Conservation (phyloP, 2,888 invertebrate genomes). For the Volucella inflata region DNA sequence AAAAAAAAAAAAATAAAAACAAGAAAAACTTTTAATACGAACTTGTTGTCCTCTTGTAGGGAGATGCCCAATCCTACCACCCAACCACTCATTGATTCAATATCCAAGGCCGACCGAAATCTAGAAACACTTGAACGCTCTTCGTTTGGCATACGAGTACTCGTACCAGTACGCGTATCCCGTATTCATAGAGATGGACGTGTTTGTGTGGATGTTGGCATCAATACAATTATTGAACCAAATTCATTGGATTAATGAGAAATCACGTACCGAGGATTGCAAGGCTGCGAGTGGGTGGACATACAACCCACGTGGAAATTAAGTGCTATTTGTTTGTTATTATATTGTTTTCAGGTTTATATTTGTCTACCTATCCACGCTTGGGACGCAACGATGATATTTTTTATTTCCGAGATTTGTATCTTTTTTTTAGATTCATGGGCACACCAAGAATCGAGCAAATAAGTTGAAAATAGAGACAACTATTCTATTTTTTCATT, state of each 20-base stretch:
- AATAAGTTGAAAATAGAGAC: too few species aligned
- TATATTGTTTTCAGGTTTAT: slow-evolving; percentile 62
- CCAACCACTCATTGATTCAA: slow-evolving; percentile 12
- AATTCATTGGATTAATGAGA: slow-evolving; percentile 78
- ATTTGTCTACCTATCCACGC: slow-evolving; percentile 20
- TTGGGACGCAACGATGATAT: too few species aligned
- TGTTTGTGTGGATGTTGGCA: slow-evolving; percentile 61
- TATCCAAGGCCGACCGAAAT: slow-evolving; percentile 26
- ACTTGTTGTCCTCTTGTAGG: slow-evolving; percentile 60
- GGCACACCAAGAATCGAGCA: too few species aligned
- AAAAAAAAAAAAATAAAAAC: slow-evolving; percentile 25
- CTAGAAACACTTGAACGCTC: slow-evolving; percentile 29
- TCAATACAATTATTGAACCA: slow-evolving; percentile 78
- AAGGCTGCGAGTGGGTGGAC: slow-evolving; percentile 18
- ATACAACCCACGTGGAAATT: slow-evolving; percentile 48
- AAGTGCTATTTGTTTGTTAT: slow-evolving; percentile 69
- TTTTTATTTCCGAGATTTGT: too few species aligned
- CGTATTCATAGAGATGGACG: neutral
- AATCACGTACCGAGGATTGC: slow-evolving; percentile 77
- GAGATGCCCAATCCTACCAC: slow-evolving; percentile 16
- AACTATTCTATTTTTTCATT: too few species aligned
- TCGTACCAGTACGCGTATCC: neutral
- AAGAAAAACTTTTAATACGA: slow-evolving; percentile 46
- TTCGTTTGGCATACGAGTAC: neutral
- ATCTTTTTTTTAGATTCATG: too few species aligned